Evolutionary conservation across 1,140 invertebrate species (phyloP), one percentile per base, ranked within the genome.

Genomic region (Nasonia longicornis): DNA sequence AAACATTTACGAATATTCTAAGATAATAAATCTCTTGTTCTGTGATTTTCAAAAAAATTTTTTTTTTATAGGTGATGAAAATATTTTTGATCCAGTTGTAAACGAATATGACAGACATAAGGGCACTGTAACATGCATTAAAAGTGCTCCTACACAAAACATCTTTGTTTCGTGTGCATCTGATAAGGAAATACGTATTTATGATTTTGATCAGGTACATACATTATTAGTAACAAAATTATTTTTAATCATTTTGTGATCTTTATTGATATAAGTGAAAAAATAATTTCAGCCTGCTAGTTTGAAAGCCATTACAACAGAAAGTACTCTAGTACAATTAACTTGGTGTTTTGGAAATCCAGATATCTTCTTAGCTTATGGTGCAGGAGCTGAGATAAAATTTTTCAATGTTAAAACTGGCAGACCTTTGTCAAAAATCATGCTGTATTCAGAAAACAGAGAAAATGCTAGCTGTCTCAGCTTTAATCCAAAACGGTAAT

Each of bases 141-240:
- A 89, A 79, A 89, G 86, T 81, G 89, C 89, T 7, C 87, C 86
- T n/a, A 85, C 81, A 45, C 83, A 82, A 72, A 87, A 89, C 85
- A 35, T 88, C 6, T 91, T 91, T 69, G 81, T 91, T 10, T 84
- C 87, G 10, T 86, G 87, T 38, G 86, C 87, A 3, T 89, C 88
- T 2, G 88, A 91, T 74, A 90, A 88, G 78, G 89, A 91, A 85
- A 88, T 91, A 79, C 85, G 89, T 22, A 88, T 91, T 80, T 91
- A 89, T 58, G 85, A 88, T 83, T 85, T 90, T 70, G 87, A 88
- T 67, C 85, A 91, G 86, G 90, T 91, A 85, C 70, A 42, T 35
- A 74, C 3, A 80, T 83, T 42, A 69, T 26, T 79, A 71, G 11
- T 29, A 7, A n/a, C 26, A 45, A 72, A 72, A 14, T 42, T 35